Base-by-base conservation (phyloP, 2,888 invertebrate species). In the Acrocyrtus sp. region DNA sequence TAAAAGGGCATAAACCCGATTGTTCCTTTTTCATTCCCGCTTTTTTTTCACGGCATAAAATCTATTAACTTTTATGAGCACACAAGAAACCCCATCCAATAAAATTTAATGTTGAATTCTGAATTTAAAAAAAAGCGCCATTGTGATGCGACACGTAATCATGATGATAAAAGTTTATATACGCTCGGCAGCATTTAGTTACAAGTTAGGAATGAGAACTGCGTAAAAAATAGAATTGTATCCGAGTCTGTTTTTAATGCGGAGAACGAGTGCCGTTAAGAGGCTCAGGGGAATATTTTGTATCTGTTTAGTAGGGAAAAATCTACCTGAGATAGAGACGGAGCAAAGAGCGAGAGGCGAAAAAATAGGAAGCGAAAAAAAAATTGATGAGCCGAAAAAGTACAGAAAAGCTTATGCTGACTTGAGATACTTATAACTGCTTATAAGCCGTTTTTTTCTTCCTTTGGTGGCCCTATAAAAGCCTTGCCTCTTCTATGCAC, bases 41-140 rank as follows among this genome's bases (percentile, higher is more conserved):
- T n/a, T n/a, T n/a, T 56, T 26, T 22, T 22, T 21, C 26, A 2
- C 26, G 24, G 24, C 22, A 51, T 26, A 60, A 45, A 26, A 45
- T 43, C 53, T 50, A 51, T 50, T 60, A 47, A 47, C 63, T 66
- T 66, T 66, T 66, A 63, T 29, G 62, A n/a, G 26, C 51, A 6
- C 51, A 24, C 6, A 26, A 26, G 22, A 51, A 10, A n/a, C n/a
- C n/a, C 34, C 17, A 41, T 26, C 26, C 41, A 43, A 58, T 58
- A 58, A 58, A 58, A 58, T 45, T 45, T 58, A 58, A 58, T 58
- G 58, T 22, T n/a, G n/a, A n/a, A n/a, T n/a, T n/a, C n/a, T n/a
- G n/a, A n/a, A n/a, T n/a, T 58, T 58, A 12, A 17, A 15, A 22
- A 45, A 58, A 58, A 12, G n/a, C 43, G 17, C n/a, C 58, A 17